Conservation (phyloP, 2,888 invertebrate species). For the Hemicrepidius hirtus region DNA sequence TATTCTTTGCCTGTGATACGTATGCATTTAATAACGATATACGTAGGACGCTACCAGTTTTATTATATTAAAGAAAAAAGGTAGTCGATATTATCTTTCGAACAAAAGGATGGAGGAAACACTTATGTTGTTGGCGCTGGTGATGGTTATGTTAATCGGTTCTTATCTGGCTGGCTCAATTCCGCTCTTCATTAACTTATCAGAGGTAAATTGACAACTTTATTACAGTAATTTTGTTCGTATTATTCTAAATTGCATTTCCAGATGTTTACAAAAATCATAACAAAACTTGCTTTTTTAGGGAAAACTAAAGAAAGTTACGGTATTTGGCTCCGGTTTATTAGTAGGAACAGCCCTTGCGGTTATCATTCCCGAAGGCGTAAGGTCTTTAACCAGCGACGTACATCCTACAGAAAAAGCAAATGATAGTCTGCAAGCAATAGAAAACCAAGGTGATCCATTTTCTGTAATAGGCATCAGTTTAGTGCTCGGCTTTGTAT, state of each 20-base stretch:
- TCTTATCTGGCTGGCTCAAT: conserved; percentile 97
- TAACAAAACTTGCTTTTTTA: conserved; percentile 67
- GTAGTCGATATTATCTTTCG: conserved; percentile 56
- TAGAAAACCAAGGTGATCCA: conserved; percentile 74
- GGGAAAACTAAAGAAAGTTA: conserved; percentile 95
- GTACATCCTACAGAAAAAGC: conserved; percentile 60
- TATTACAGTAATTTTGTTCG: too few relatives aligned
- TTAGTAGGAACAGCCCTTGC: conserved; percentile 97
- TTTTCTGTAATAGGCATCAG: conserved; percentile 93
- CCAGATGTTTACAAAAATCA: conserved; percentile 19
- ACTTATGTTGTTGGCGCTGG: conserved; percentile 86
- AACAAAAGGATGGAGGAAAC: conserved; percentile 91
- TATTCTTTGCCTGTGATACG: conserved; percentile 57
- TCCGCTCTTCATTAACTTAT: conserved; percentile 94
- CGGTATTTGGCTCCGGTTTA: conserved; percentile 97
- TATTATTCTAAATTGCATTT: too few relatives aligned
- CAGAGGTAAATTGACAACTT: conserved; percentile 83
- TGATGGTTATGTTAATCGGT: conserved; percentile 95
- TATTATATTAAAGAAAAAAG: conserved; percentile 51
- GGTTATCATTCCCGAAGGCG: conserved; percentile 99
- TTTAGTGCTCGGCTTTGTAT: conserved; percentile 95
- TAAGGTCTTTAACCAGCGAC: conserved; percentile 81
- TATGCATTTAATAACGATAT: conserved; percentile 60
- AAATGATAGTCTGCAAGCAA: conserved; percentile 70
- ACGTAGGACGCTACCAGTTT: conserved; percentile 49